Conservation (phyloP, 2,113 vertebrate species). For the Clarias macrocephalus region DNA sequence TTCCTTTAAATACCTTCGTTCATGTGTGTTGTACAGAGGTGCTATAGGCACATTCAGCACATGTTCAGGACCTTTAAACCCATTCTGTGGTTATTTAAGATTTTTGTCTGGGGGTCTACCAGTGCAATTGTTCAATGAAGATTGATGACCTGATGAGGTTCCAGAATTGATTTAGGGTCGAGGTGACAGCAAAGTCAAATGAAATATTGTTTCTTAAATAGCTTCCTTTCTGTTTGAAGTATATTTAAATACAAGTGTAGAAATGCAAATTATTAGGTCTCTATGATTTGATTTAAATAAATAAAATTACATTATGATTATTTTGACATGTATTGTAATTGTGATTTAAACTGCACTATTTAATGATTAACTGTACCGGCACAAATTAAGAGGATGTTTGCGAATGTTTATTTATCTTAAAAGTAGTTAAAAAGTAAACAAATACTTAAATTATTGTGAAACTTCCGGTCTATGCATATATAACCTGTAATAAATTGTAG, state of each 20-base stretch:
- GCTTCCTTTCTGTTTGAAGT: background rate
- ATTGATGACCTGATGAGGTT: background rate
- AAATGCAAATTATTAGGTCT: background rate
- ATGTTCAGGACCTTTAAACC: background rate
- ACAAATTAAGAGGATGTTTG: too few relatives aligned
- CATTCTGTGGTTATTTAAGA: background rate
- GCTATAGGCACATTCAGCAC: background rate
- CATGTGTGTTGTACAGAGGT: background rate
- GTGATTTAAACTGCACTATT: too few relatives aligned
- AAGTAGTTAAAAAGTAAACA: too few relatives aligned
- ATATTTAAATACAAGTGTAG: background rate
- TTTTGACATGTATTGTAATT: too few relatives aligned
- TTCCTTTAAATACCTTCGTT: background rate
- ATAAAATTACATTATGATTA: too few relatives aligned
- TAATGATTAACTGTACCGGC: too few relatives aligned
- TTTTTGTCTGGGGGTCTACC: background rate
- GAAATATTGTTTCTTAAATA: background rate
- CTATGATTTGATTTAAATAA: too few relatives aligned
- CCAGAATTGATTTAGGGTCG: background rate
- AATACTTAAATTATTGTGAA: too few relatives aligned
- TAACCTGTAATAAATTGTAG: too few relatives aligned
- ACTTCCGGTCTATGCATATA: too few relatives aligned
- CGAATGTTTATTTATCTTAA: too few relatives aligned
- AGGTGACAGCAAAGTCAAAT: background rate
- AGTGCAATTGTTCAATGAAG: background rate